Evolutionary conservation across 2,113 vertebrate genomes (phyloP).

Genomic region (Arvicanthis niloticus): DNA sequence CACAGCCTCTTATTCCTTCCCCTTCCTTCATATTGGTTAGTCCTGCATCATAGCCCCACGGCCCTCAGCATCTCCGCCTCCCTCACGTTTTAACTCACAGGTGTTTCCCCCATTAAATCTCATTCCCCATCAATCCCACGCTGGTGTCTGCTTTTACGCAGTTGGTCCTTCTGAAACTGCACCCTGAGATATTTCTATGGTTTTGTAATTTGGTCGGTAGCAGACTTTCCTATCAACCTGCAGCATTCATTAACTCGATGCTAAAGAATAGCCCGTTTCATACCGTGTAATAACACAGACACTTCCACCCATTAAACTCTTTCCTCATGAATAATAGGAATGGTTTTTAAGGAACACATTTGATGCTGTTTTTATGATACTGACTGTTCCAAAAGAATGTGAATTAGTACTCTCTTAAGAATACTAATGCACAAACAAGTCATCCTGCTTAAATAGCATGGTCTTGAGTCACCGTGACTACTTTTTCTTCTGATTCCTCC

Average conservation of each 20-base stretch:
- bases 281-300: not conserved
- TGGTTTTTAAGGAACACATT: constrained; percentile 45
- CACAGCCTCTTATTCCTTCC: not conserved
- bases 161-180: constrained; percentile 38
- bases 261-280: constrained; percentile 28
- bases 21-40: not conserved
- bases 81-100: not conserved
- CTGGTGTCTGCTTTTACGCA: constrained; percentile 49
- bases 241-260: not conserved
- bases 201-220: constrained; percentile 66
- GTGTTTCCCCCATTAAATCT: constrained; percentile 40
- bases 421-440: constrained; percentile 39
- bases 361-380: constrained; percentile 60
- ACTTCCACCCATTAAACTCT: constrained; percentile 53
- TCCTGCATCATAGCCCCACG: not conserved
- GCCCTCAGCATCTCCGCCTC: not conserved
- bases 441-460: not conserved
- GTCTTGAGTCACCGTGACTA: constrained; percentile 40
- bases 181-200: constrained; percentile 29
- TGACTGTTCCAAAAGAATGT: constrained; percentile 55
- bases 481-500: constrained; percentile 49
- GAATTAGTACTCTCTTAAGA: constrained; percentile 58
- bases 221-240: constrained; percentile 37
- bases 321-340: constrained; percentile 53
- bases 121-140: not conserved